Percentiles rank a stretch among this genome's conserved stretches.
phyloP scores from a whole-genome alignment of 2,113 vertebrate species.

The Eupsittula cactorum region DNA sequence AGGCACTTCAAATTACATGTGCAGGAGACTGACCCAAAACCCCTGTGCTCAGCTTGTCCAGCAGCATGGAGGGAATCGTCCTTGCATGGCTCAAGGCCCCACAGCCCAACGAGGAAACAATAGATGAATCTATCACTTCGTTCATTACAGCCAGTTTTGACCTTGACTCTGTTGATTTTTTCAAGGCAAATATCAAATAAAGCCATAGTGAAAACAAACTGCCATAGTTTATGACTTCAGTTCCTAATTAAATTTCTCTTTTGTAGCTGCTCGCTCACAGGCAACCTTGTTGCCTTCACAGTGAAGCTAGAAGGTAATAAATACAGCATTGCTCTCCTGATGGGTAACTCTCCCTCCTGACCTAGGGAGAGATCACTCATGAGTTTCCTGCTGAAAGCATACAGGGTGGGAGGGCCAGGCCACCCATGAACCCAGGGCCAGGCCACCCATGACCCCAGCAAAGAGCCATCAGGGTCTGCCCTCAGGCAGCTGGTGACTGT shows the following conservation, averaged over 20 bases:
- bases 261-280: conserved; percentile 42
- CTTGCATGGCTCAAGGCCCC: neutral
- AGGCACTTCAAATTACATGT: neutral
- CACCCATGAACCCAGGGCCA: neutral
- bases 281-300: neutral
- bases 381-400: neutral
- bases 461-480: neutral
- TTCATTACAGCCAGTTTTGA: neutral
- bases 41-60: fast-evolving
- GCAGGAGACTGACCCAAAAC: neutral
- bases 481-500: neutral
- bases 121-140: neutral
- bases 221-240: conserved; percentile 14
- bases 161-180: conserved; percentile 36
- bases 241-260: conserved; percentile 34
- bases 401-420: neutral
- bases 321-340: neutral
- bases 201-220: conserved; percentile 14
- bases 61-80: fast-evolving
- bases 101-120: neutral
- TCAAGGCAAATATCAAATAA: conserved; percentile 11
- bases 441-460: fast-evolving
- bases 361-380: neutral
- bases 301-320: neutral
- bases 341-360: neutral